phyloP scores from a whole-genome alignment of 1,140 invertebrate genomes.

The Drosophila repletoides region DNA sequence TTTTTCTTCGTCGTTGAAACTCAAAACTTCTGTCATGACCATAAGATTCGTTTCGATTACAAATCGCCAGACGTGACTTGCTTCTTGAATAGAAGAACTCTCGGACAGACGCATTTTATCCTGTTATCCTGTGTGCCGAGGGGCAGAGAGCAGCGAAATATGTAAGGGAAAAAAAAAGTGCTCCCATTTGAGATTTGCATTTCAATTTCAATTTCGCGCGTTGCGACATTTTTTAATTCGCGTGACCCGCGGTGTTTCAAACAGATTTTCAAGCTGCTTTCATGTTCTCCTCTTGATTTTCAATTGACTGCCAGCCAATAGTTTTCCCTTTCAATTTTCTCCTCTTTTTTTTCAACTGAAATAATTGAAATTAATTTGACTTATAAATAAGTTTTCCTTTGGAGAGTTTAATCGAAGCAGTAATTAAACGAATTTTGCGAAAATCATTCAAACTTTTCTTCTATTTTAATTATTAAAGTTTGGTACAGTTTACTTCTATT shows the following conservation, averaged over 20 bases:
- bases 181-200: constrained; percentile 62
- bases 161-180: not conserved
- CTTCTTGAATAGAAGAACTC: constrained; percentile 20
- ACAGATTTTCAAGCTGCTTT: constrained; percentile 44
- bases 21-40: constrained; percentile 60
- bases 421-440: not conserved
- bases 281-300: constrained; percentile 44
- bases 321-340: constrained; percentile 24
- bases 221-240: constrained; percentile 54
- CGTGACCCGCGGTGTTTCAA: constrained; percentile 41
- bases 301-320: constrained; percentile 43
- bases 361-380: constrained; percentile 40
- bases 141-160: too few species aligned
- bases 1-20: constrained; percentile 28
- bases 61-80: constrained; percentile 69
- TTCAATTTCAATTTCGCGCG: constrained; percentile 59
- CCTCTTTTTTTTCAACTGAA: constrained; percentile 17
- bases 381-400: constrained; percentile 36
- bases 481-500: too few species aligned
- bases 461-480: too few species aligned
- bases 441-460: not conserved
- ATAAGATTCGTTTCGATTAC: constrained; percentile 76
- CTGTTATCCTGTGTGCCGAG: not conserved
- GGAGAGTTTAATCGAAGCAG: not conserved
- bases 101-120: constrained; percentile 8